Evolutionary conservation across 35 echinoderm and acorn worm genomes (phyloP).

Genomic region (Nesometra sesokonis): DNA sequence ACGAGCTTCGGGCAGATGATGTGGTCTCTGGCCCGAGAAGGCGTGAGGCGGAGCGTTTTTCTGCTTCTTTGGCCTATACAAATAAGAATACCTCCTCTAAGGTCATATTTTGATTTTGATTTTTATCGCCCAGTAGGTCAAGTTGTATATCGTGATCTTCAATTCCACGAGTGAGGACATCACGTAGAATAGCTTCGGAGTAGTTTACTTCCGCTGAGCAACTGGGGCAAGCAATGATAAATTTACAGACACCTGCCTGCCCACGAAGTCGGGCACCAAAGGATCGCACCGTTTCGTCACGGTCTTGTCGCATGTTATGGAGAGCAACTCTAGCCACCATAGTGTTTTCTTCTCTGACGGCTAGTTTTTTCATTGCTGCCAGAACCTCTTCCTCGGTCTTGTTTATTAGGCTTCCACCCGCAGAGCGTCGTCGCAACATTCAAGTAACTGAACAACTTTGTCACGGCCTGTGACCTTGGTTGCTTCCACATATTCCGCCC

Average conservation of each 20-base stretch:
- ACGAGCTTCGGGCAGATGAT: neutral
- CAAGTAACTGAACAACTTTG: neutral
- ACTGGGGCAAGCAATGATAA: neutral
- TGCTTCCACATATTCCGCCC: neutral
- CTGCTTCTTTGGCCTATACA: slow-evolving; percentile 36
- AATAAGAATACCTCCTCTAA: slow-evolving; percentile 27
- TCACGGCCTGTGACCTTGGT: too few relatives aligned
- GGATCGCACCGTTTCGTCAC: slow-evolving; percentile 15
- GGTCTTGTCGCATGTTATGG: slow-evolving; percentile 36
- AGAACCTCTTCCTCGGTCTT: neutral
- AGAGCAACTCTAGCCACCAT: slow-evolving; percentile 28
- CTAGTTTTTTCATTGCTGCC: slow-evolving; percentile 5
- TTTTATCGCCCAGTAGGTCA: slow-evolving; percentile 13
- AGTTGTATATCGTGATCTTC: slow-evolving; percentile 39
- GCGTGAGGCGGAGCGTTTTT: neutral
- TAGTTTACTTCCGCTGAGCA: neutral
- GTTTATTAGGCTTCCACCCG: slow-evolving; percentile 9
- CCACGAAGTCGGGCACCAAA: slow-evolving; percentile 19
- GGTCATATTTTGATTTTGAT: slow-evolving; percentile 35
- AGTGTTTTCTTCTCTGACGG: slow-evolving; percentile 21
- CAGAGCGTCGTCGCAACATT: slow-evolving; percentile 14
- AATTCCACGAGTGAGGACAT: slow-evolving; percentile 20
- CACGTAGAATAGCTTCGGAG: slow-evolving; percentile 21
- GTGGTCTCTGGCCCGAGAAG: neutral
- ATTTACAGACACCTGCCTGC: slow-evolving; percentile 28